A percentile compares a stretch with the other conserved stretches of the same genome.
phyloP scores from a whole-genome alignment of 2,888 invertebrate species.

The Theretra japonica region DNA sequence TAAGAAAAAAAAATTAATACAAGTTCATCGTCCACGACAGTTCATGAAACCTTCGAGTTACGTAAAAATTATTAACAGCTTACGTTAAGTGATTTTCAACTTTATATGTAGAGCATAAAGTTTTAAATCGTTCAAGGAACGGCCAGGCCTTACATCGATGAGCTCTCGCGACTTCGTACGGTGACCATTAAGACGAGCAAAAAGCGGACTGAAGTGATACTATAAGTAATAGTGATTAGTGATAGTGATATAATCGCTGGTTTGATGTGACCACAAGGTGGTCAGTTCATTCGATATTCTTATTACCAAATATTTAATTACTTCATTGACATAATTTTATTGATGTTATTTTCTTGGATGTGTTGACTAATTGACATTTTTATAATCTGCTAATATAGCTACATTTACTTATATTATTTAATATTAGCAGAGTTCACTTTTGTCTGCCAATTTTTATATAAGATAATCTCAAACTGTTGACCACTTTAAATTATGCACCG shows the following conservation, averaged over 20 bases:
- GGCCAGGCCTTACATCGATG: not conserved
- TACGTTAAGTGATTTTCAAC: not conserved
- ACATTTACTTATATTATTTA: too few relatives aligned
- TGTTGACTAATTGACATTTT: not conserved
- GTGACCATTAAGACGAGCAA: constrained; percentile 6
- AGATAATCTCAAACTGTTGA: too few relatives aligned
- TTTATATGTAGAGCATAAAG: not conserved
- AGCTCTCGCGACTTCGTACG: not conserved
- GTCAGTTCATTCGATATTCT: not conserved
- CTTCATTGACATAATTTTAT: not conserved
- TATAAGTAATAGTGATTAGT: too few relatives aligned
- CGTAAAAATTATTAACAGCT: not conserved
- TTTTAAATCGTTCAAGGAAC: not conserved
- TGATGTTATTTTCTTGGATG: too few relatives aligned
- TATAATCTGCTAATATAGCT: not conserved
- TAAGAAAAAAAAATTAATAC: constrained; percentile 11
- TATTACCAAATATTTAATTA: not conserved
- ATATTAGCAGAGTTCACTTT: too few relatives aligned
- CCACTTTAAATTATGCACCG: too few relatives aligned
- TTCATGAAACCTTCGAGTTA: constrained; percentile 8
- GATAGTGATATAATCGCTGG: too few relatives aligned
- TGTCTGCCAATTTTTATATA: too few relatives aligned
- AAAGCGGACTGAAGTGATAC: not conserved
- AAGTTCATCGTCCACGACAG: constrained; percentile 21
- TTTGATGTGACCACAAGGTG: not conserved